A percentile compares a stretch with the other conserved stretches of the same genome.
phyloP scores from a whole-genome alignment of 2,797 vertebrate species.

The Cuniculus paca region DNA sequence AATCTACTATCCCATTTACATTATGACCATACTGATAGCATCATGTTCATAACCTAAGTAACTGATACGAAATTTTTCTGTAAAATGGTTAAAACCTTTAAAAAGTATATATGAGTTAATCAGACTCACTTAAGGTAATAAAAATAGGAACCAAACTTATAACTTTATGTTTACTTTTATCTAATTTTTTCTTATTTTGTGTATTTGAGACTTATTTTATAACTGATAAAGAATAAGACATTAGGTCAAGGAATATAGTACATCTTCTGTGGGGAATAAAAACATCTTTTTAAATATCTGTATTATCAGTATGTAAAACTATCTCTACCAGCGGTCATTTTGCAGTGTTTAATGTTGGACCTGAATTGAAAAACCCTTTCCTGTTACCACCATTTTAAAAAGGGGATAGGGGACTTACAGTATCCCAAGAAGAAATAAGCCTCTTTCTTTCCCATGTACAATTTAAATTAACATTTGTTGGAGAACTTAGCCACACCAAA shows the following conservation, averaged over 20 bases:
- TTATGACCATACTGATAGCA: background rate
- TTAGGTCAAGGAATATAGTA: background rate
- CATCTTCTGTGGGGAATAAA: background rate
- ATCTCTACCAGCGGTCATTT: conserved; percentile 21
- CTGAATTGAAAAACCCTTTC: background rate
- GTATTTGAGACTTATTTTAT: conserved; percentile 43
- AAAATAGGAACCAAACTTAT: conserved; percentile 38
- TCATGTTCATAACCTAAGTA: conserved; percentile 9
- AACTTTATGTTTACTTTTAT: background rate
- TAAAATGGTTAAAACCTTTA: background rate
- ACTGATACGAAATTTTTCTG: background rate
- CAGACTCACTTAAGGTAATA: background rate
- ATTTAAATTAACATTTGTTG: background rate
- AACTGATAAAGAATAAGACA: background rate
- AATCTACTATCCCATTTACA: background rate
- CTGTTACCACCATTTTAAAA: background rate
- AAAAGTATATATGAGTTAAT: background rate
- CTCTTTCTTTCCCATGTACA: conserved; percentile 8
- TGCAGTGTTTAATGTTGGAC: background rate
- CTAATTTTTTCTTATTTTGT: conserved; percentile 38
- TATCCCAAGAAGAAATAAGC: background rate
- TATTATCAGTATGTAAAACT: background rate
- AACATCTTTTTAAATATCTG: conserved; percentile 20
- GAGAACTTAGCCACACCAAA: conserved; percentile 7
- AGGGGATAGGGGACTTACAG: background rate